Base-by-base conservation (phyloP, 30 jellyfish, hydroid and myxozoan genomes). In the Hydractinia echinata region DNA sequence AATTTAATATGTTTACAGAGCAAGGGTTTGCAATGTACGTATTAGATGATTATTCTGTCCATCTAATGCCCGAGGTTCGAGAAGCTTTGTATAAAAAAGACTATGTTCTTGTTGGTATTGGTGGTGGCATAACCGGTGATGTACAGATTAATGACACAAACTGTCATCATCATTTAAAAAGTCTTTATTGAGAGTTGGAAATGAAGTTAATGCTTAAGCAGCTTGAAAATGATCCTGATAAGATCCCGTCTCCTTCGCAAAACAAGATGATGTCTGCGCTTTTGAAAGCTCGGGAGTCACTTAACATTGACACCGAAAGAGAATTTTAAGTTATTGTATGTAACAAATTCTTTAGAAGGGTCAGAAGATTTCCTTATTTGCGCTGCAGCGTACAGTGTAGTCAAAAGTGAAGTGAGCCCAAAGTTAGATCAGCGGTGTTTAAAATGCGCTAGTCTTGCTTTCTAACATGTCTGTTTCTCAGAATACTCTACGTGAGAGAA, bases 1-100 rank as follows among this genome's bases (percentile, higher is more conserved):
- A 89, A 30, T 81, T 14, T 54, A 81, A 81, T 16, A 51, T 70
- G 85, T 76, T 76, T 67, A 83, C 88, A 19, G 89, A 51, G 19
- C 83, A 76, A 70, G 79, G 79, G 21, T 73, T 8, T 48, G 83
- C 77, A 8, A 73, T 51, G 49, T 73, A 73, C 30, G 83, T 73
- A 78, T 51, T 73, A 21, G 83, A 73, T 73, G 83, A 21, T 52
- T 73, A 73, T 48, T 19, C 83, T 11, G 77, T 73, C 14, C 83
- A 19, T 51, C 49, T 73, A 15, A 73, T 73, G 83, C 77, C 83
- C 13, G 77, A 73, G 49, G 79, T 73, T 30, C 11, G 83, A 52
- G 79, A 73, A 73, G 83, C 79, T n/a, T 30, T 73, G 10, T 52
- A 13, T 21, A 73, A 73, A 73, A 73, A 44, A 30, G 83, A 30